Conservation (phyloP, 1,140 invertebrate species). For the Temnothorax curvispinosus region DNA sequence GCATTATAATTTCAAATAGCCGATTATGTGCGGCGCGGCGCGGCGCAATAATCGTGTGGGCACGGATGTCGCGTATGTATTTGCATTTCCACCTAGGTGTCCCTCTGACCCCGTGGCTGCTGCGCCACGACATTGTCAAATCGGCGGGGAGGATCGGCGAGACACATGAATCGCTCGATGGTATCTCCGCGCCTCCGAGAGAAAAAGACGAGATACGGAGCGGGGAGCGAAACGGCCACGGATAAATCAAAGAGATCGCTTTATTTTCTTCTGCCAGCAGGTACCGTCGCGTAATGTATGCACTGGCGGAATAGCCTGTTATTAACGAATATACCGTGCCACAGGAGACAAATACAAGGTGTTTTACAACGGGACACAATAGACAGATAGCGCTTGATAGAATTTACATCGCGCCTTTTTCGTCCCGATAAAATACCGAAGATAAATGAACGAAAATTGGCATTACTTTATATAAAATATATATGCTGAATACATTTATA, state of each 20-base stretch:
- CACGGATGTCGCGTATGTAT: slow-evolving; percentile 74
- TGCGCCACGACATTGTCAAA: slow-evolving; percentile 66
- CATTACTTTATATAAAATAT: neutral
- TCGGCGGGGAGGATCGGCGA: slow-evolving; percentile 52
- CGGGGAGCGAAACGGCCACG: slow-evolving; percentile 12
- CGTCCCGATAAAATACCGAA: neutral
- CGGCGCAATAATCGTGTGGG: slow-evolving; percentile 80
- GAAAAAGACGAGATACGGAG: slow-evolving; percentile 54
- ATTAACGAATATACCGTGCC: slow-evolving; percentile 54
- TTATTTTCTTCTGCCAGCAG: slow-evolving; percentile 61
- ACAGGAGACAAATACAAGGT: slow-evolving; percentile 55
- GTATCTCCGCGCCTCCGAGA: slow-evolving; percentile 63
- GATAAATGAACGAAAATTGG: neutral
- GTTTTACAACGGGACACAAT: slow-evolving; percentile 45
- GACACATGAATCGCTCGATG: slow-evolving; percentile 64
- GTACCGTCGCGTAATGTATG: slow-evolving; percentile 55
- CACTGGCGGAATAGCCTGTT: slow-evolving; percentile 52
- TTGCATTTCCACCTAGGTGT: slow-evolving; percentile 77
- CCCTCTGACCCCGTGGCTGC: slow-evolving; percentile 67
- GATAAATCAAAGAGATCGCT: slow-evolving; percentile 58
- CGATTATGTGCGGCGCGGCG: slow-evolving; percentile 72
- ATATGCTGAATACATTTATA: too few relatives aligned
- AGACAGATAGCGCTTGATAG: slow-evolving; percentile 21
- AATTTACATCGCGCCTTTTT: slow-evolving; percentile 23
- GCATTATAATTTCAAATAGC: slow-evolving; percentile 85